These are phyloP conservation scores for Heliconius hewitsoni DNA, from an alignment of 1,140 invertebrate genomes.

Conservation along the genomic window DNA sequence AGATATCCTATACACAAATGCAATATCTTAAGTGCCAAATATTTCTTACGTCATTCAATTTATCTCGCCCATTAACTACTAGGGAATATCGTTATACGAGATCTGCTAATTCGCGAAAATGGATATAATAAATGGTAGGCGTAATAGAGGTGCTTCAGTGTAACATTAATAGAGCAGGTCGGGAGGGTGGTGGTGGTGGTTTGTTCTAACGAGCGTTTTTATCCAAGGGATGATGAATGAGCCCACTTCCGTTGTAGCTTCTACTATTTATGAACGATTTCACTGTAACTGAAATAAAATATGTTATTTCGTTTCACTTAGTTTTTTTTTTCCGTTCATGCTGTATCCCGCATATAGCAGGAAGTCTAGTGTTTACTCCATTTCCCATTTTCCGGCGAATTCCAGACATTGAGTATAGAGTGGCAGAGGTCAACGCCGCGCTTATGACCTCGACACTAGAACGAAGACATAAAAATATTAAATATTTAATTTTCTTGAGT, in stretches of 20 bases:
- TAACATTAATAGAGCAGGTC: slow-evolving; percentile 78
- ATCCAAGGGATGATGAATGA: slow-evolving; percentile 77
- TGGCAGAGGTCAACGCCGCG: too few species aligned
- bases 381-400: too few species aligned
- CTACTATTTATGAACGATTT: slow-evolving; percentile 60
- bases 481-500: too few species aligned
- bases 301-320: background rate
- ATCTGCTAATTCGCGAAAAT: slow-evolving; percentile 77
- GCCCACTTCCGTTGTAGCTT: slow-evolving; percentile 68
- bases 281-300: background rate
- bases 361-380: too few species aligned
- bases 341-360: too few species aligned
- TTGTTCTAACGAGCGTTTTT: slow-evolving; percentile 78
- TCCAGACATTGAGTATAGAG: too few species aligned
- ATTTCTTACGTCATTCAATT: slow-evolving; percentile 7
- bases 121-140: slow-evolving; percentile 78
- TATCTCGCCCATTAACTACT: slow-evolving; percentile 34
- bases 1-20: background rate
- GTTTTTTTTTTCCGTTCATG: background rate
- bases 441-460: too few species aligned
- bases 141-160: slow-evolving; percentile 78
- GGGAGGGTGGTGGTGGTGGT: slow-evolving; percentile 45
- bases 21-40: slow-evolving; percentile 9
- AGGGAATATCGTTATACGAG: slow-evolving; percentile 56
- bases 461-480: too few species aligned